Percentiles rank a stretch among this genome's conserved stretches.
Evolutionary conservation across 2,113 vertebrate species (phyloP).

Genomic region (Marcusenius ussheri): DNA sequence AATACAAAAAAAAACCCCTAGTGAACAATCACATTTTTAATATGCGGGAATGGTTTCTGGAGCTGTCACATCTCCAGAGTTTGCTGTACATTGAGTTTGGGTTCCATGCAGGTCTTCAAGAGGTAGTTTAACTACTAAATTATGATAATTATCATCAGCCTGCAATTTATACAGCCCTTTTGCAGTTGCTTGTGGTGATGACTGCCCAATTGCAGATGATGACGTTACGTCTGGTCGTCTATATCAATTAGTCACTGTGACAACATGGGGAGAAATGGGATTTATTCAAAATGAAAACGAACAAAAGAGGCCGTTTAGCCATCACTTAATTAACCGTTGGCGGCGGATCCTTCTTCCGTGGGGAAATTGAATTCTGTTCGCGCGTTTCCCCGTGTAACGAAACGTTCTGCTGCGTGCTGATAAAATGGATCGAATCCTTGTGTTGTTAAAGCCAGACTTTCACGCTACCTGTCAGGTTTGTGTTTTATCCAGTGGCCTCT

Average conservation of each 20-base stretch:
- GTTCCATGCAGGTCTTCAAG: background rate
- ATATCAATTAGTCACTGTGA: background rate
- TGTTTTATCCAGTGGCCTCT: background rate
- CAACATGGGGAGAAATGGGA: background rate
- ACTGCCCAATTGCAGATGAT: constrained; percentile 12
- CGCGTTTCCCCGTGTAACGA: constrained; percentile 24
- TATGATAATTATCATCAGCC: constrained; percentile 29
- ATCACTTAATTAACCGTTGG: constrained; percentile 13
- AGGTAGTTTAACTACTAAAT: constrained; percentile 2
- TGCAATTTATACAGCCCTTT: constrained; percentile 34
- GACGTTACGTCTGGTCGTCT: background rate
- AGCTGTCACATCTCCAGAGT: background rate
- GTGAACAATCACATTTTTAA: background rate
- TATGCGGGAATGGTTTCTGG: background rate
- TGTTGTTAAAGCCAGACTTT: constrained; percentile 24
- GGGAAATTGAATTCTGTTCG: constrained; percentile 18
- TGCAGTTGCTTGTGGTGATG: constrained; percentile 13
- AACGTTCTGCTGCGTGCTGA: constrained; percentile 26
- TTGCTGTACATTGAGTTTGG: background rate
- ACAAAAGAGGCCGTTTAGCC: background rate
- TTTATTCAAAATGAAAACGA: background rate
- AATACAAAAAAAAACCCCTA: background rate
- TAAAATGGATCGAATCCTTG: constrained; percentile 10
- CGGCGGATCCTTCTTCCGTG: background rate
- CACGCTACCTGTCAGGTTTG: background rate